Conservation (phyloP, 2,113 vertebrate species). For the Casuarius casuarius region DNA sequence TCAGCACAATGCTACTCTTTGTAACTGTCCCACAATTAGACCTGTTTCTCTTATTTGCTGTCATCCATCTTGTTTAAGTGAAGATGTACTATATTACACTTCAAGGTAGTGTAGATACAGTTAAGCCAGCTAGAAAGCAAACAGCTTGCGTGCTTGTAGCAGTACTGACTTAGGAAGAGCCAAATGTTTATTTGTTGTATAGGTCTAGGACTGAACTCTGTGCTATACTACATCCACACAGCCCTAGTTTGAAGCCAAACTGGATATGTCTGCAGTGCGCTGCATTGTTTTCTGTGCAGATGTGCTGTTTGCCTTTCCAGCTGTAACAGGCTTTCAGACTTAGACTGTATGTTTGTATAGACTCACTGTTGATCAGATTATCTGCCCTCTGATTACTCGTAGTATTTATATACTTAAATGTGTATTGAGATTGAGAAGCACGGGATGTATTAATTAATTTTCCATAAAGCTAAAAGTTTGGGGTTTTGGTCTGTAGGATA, state of each 20-base stretch:
- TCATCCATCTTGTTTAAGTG: not conserved
- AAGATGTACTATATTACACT: rapidly evolving
- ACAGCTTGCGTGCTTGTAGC: not conserved
- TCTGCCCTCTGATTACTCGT: not conserved
- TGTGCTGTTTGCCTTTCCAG: not conserved
- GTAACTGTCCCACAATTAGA: not conserved
- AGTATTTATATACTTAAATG: not conserved
- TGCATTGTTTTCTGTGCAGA: not conserved
- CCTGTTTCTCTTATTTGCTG: not conserved
- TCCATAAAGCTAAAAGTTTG: not conserved
- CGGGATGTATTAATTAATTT: not conserved
- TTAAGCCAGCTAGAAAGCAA: not conserved
- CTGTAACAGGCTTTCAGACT: not conserved
- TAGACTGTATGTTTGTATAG: not conserved
- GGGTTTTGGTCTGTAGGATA: not conserved
- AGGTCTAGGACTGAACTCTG: not conserved
- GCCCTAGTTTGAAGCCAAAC: not conserved
- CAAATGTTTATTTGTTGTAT: not conserved
- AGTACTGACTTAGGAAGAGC: not conserved
- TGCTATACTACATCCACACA: rapidly evolving
- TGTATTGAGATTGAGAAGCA: not conserved
- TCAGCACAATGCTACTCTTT: not conserved
- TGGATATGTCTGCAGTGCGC: not conserved
- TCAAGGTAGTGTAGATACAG: too few species aligned
- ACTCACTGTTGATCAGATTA: not conserved